phyloP scores from a whole-genome alignment of 1,140 invertebrate genomes.

The Trinorchestia longiramus region DNA sequence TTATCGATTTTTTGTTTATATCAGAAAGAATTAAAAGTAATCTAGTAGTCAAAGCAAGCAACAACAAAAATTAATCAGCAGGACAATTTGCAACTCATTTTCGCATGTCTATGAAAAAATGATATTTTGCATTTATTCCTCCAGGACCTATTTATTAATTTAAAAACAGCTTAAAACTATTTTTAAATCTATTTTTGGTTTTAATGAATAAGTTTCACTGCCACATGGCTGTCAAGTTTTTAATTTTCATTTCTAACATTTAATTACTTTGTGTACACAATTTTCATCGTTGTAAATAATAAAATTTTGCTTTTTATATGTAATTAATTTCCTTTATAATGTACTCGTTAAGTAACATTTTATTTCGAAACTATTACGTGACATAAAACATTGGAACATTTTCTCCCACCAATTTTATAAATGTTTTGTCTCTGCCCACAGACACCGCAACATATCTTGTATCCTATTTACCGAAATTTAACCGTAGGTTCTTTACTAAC shows the following conservation, averaged over 20 bases:
- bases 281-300: background rate
- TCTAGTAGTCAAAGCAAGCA: background rate
- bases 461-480: too few species aligned
- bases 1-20: background rate
- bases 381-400: too few species aligned
- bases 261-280: background rate
- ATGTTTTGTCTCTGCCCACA: too few species aligned
- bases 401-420: too few species aligned
- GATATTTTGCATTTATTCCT: background rate
- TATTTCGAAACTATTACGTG: background rate
- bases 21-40: background rate
- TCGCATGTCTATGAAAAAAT: background rate
- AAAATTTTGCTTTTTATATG: slow-evolving; percentile 2
- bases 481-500: too few species aligned
- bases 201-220: background rate
- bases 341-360: background rate
- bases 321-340: background rate
- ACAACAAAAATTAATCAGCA: background rate
- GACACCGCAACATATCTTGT: too few species aligned
- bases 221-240: background rate
- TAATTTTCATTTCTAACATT: background rate
- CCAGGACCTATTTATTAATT: background rate
- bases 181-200: background rate
- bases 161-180: background rate
- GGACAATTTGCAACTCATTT: background rate